These are phyloP conservation scores for Thera britannica DNA, from an alignment of 2,888 invertebrate species.

Conservation along the genomic window DNA sequence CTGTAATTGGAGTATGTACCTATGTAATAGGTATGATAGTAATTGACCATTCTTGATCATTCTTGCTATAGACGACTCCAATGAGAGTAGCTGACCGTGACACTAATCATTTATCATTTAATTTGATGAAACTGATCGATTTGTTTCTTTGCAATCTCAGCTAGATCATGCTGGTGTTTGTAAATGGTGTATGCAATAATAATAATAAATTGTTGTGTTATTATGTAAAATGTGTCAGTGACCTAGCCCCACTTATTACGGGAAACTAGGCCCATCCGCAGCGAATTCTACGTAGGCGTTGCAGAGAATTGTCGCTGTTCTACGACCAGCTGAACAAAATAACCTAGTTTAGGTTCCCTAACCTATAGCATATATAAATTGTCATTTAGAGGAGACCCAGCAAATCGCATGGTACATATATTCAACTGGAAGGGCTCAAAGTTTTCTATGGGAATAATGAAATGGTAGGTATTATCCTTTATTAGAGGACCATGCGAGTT, in stretches of 20 bases:
- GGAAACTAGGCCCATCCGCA: neutral
- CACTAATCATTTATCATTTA: slow-evolving; percentile 1
- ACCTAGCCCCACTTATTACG: neutral
- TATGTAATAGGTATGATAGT: neutral
- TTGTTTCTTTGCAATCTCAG: too few species aligned
- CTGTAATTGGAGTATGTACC: neutral
- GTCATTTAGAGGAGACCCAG: too few species aligned
- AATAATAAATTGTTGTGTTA: too few species aligned
- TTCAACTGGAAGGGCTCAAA: too few species aligned
- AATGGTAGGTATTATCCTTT: too few species aligned
- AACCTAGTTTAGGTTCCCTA: too few species aligned
- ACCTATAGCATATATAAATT: neutral
- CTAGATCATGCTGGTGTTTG: too few species aligned
- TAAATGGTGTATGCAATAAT: too few species aligned
- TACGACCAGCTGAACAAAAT: neutral
- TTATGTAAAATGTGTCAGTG: neutral
- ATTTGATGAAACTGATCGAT: too few species aligned
- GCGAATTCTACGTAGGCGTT: neutral
- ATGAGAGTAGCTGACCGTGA: slow-evolving; percentile 17
- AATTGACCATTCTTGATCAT: neutral
- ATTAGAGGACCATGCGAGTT: too few species aligned
- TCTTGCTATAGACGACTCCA: neutral
- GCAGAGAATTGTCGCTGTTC: neutral
- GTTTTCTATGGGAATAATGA: too few species aligned
- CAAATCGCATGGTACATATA: too few species aligned